These are phyloP conservation scores for Eumerus sabulonum DNA, from an alignment of 2,888 invertebrate genomes.

Conservation along the genomic window DNA sequence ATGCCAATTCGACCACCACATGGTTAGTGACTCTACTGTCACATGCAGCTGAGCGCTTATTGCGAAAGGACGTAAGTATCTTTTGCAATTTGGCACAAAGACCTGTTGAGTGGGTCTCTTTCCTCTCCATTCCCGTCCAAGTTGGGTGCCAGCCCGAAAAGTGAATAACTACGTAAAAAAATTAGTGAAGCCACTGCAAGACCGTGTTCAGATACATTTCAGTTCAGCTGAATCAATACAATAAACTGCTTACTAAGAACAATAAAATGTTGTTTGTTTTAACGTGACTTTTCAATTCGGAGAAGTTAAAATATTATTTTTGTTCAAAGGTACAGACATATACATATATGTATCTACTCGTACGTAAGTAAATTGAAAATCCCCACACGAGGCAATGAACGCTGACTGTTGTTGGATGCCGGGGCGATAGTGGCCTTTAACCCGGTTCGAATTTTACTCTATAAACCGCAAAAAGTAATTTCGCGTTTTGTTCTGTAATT, in stretches of 20 bases:
- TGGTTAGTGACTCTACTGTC: constrained; percentile 6
- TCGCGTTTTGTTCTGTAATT: constrained; percentile 9
- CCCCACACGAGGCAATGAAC: background rate
- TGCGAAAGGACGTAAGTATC: constrained; percentile 42
- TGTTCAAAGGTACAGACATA: too few relatives aligned
- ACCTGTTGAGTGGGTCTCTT: constrained; percentile 25
- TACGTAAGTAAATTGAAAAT: constrained; percentile 29
- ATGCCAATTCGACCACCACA: background rate
- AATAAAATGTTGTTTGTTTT: background rate
- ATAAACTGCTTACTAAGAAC: constrained; percentile 4
- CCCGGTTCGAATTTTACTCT: constrained; percentile 20
- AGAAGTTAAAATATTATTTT: constrained; percentile 17
- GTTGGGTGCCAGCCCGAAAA: constrained; percentile 16
- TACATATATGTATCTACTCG: too few relatives aligned
- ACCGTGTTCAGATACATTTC: constrained; percentile 8
- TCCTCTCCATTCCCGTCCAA: background rate
- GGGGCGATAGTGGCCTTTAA: constrained; percentile 46
- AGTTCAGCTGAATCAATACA: constrained; percentile 48
- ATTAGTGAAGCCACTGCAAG: constrained; percentile 14
- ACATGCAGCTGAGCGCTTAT: constrained; percentile 4
- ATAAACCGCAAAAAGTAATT: constrained; percentile 31
- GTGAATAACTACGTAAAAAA: constrained; percentile 34
- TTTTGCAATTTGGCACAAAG: constrained; percentile 57
- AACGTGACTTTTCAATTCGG: constrained; percentile 28
- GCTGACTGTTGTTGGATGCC: background rate